phyloP scores from a whole-genome alignment of 2,888 invertebrate species.

The Aphelenchoides bicaudatus region DNA sequence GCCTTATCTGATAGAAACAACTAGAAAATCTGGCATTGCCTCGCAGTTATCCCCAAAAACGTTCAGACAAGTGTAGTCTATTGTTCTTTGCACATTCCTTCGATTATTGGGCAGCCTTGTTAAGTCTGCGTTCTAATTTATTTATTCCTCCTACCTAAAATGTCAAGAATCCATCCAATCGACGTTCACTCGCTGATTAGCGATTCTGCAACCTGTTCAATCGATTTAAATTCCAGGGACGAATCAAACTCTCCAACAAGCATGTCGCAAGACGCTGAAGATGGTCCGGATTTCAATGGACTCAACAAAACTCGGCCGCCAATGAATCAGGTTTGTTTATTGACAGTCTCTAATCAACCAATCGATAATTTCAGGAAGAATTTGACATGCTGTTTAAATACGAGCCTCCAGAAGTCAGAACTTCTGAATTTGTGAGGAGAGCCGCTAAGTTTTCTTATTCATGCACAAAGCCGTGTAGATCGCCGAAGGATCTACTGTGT shows the following conservation, averaged over 20 bases:
- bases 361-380: slow-evolving; percentile 41
- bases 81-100: no score
- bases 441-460: slow-evolving; percentile 20
- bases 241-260: neutral
- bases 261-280: slow-evolving; percentile 38
- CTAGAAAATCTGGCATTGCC: no score
- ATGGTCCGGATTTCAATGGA: slow-evolving; percentile 33
- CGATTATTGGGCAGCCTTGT: no score
- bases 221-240: no score
- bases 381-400: slow-evolving; percentile 52
- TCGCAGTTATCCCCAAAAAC: no score
- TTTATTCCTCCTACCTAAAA: no score
- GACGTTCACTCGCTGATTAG: no score
- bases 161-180: no score
- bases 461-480: slow-evolving; percentile 33
- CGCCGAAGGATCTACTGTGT: slow-evolving; percentile 17
- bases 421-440: slow-evolving; percentile 23
- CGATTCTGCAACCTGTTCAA: no score
- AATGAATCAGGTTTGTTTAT: slow-evolving; percentile 31
- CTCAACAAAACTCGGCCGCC: slow-evolving; percentile 20
- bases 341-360: neutral
- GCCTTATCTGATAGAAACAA: no score
- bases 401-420: slow-evolving; percentile 34
- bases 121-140: no score
- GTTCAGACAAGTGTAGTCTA: no score